A percentile compares a stretch with the other conserved stretches of the same genome.
phyloP scores from a whole-genome alignment of 2,113 vertebrate species.

The Chaetops frenatus region DNA sequence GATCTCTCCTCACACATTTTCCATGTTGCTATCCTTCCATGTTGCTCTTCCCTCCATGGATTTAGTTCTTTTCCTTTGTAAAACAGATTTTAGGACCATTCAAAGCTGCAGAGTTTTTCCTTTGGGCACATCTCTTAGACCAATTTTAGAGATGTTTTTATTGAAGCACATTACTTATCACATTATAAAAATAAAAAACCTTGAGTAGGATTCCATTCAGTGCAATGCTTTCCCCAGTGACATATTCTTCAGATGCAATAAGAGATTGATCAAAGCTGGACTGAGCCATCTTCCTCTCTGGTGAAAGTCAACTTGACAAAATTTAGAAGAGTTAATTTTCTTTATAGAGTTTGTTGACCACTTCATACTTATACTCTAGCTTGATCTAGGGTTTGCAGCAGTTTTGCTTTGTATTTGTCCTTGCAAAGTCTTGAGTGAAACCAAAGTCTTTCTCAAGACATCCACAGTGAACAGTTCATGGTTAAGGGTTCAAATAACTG shows the following conservation, averaged over 20 bases:
- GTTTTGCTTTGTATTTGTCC: background rate
- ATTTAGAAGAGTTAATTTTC: background rate
- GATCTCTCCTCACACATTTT: no score
- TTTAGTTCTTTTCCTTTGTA: background rate
- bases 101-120: background rate
- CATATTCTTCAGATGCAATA: background rate
- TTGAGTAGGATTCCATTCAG: background rate
- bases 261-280: background rate
- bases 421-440: background rate
- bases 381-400: background rate
- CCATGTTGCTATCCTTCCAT: background rate
- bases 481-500: background rate
- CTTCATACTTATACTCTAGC: background rate
- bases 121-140: background rate
- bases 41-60: background rate
- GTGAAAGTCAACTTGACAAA: background rate
- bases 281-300: background rate
- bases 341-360: background rate
- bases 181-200: background rate
- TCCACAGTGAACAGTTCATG: background rate
- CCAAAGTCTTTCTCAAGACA: background rate
- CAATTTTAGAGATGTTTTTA: background rate
- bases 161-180: background rate
- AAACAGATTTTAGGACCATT: background rate
- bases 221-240: background rate